A percentile compares a stretch with the other conserved stretches of the same genome.
phyloP scores from a whole-genome alignment of 2,797 vertebrate species.

The Rhinoraja longicauda region DNA sequence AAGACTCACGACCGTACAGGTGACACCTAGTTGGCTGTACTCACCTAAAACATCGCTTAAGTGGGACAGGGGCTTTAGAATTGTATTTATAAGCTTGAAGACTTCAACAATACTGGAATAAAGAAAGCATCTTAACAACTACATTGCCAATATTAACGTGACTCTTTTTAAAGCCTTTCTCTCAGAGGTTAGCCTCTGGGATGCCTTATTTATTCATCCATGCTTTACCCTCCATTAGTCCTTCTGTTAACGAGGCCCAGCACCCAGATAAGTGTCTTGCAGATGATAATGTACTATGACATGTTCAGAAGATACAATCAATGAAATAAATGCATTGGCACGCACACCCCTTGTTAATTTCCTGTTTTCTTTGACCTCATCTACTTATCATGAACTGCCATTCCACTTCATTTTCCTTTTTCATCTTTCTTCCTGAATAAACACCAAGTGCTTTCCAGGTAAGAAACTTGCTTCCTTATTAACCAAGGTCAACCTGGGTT shows the following conservation, averaged over 20 bases:
- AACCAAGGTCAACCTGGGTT: background rate
- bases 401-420: background rate
- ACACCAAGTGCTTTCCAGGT: background rate
- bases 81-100: background rate
- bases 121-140: background rate
- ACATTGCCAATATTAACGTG: background rate
- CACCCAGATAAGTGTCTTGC: background rate
- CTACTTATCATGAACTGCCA: conserved; percentile 18
- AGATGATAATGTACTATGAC: background rate
- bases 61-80: no score
- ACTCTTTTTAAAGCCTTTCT: background rate
- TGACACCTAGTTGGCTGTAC: no score
- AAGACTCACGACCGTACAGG: no score
- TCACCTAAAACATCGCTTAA: no score
- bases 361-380: background rate
- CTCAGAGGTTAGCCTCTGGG: background rate
- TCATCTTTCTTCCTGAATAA: background rate
- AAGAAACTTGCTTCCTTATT: background rate
- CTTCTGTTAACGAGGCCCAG: no score
- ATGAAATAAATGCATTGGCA: background rate
- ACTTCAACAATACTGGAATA: background rate
- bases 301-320: background rate
- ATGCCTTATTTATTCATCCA: background rate
- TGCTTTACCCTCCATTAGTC: background rate
- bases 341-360: background rate